Evolutionary conservation across 2,888 invertebrate genomes (phyloP).

Genomic region (Thelaira solivaga): DNA sequence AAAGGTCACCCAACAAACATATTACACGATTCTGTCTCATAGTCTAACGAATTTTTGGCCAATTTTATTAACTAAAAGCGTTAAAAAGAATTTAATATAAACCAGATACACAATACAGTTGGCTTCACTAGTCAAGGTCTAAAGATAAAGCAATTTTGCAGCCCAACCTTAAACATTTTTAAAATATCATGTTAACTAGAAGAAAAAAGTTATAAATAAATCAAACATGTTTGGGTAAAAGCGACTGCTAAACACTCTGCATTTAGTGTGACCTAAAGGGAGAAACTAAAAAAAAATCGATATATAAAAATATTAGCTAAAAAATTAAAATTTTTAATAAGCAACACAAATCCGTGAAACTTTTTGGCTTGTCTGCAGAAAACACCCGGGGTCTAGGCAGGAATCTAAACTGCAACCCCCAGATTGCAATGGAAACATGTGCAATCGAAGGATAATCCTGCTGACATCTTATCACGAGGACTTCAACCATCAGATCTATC

Average conservation of each 20-base stretch:
- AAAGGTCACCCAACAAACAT: constrained; percentile 32
- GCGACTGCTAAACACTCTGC: background rate
- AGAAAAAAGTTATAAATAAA: background rate
- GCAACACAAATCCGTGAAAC: too few species aligned
- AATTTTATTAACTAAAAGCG: background rate
- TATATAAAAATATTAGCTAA: too few species aligned
- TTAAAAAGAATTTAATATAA: background rate
- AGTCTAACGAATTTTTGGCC: background rate
- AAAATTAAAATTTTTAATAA: too few species aligned
- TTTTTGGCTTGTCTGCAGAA: too few species aligned
- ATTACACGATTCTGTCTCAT: background rate
- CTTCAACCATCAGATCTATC: too few species aligned
- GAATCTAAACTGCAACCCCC: too few species aligned
- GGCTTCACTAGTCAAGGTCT: constrained; percentile 37
- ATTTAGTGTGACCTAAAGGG: too few species aligned
- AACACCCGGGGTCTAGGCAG: too few species aligned
- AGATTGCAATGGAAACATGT: too few species aligned
- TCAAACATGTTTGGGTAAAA: background rate
- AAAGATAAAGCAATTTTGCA: constrained; percentile 33
- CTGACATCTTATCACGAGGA: too few species aligned
- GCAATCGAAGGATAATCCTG: too few species aligned
- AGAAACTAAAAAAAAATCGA: too few species aligned
- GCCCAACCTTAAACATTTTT: constrained; percentile 60
- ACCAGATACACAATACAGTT: constrained; percentile 4
- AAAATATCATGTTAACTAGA: constrained; percentile 16